A percentile compares a stretch with the other conserved stretches of the same genome.
Evolutionary conservation across 2,113 vertebrate species (phyloP).

Genomic region (Mellivora capensis): DNA sequence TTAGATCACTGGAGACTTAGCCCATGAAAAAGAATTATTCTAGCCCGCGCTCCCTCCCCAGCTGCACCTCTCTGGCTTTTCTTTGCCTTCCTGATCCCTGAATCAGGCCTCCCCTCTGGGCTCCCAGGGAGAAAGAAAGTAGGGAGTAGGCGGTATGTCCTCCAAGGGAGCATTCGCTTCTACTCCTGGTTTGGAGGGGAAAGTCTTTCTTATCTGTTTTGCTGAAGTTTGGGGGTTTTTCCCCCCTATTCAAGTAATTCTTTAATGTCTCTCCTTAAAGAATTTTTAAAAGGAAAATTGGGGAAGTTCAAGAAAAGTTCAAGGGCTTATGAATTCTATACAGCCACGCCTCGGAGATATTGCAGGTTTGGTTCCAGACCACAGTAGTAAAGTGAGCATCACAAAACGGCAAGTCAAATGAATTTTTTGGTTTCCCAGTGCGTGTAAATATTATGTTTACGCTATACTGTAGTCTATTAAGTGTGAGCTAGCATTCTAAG

Average conservation of each 20-base stretch:
- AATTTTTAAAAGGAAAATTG: background rate
- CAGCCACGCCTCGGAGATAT: background rate
- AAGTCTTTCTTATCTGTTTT: background rate
- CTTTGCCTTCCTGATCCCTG: background rate
- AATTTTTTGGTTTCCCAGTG: background rate
- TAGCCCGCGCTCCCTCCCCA: background rate
- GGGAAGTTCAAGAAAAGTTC: background rate
- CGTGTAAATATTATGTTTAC: background rate
- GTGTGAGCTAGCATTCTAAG: background rate
- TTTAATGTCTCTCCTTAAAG: background rate
- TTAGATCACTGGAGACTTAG: conserved; percentile 44
- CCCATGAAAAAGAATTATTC: conserved; percentile 2
- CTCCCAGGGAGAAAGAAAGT: background rate
- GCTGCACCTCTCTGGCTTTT: background rate
- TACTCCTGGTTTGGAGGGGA: background rate
- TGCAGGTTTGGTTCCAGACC: background rate
- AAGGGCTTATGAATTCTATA: background rate
- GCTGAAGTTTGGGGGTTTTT: background rate
- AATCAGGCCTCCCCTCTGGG: background rate
- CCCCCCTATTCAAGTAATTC: background rate
- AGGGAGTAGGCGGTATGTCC: background rate
- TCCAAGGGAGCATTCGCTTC: background rate
- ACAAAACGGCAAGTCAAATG: background rate
- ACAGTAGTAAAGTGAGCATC: background rate
- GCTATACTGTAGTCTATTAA: background rate